These are phyloP conservation scores for Atrichornis clamosus DNA, from an alignment of 2,113 vertebrate species.

Conservation along the genomic window DNA sequence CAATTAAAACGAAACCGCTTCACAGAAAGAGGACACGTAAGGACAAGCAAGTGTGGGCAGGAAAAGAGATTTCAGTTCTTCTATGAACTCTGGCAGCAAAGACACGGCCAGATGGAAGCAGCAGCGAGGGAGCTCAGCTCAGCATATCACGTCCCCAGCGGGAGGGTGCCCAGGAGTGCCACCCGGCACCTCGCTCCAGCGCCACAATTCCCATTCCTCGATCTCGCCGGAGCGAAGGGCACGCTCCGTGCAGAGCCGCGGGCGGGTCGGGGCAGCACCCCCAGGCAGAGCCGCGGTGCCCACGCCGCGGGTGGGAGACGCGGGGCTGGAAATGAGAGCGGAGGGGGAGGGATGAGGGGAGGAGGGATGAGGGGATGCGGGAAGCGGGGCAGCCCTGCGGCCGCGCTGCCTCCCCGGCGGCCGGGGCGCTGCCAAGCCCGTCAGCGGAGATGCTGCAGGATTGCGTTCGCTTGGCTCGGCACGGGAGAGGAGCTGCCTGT, in stretches of 20 bases:
- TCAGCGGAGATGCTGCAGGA: not conserved
- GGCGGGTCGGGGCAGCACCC: fast-evolving
- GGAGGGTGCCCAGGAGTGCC: not conserved
- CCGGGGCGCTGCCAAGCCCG: not conserved
- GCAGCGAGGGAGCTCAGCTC: not conserved
- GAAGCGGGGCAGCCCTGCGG: not conserved
- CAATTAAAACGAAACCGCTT: not conserved
- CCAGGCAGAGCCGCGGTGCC: not conserved
- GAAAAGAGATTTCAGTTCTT: not conserved
- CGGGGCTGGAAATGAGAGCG: fast-evolving
- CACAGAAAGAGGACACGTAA: not conserved
- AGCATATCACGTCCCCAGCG: not conserved
- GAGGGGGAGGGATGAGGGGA: not conserved
- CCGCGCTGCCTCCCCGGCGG: not conserved
- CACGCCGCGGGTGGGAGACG: fast-evolving
- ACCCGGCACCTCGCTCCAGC: not conserved
- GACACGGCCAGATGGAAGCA: not conserved
- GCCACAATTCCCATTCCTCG: not conserved
- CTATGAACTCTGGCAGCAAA: constrained; percentile 49
- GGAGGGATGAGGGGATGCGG: not conserved
- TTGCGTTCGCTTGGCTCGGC: not conserved
- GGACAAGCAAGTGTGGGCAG: not conserved
- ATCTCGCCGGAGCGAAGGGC: fast-evolving
- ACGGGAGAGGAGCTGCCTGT: not conserved
- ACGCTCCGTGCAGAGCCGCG: fast-evolving